Base-by-base conservation (phyloP, 2,888 invertebrate genomes). In the Scaptomyza parva region DNA sequence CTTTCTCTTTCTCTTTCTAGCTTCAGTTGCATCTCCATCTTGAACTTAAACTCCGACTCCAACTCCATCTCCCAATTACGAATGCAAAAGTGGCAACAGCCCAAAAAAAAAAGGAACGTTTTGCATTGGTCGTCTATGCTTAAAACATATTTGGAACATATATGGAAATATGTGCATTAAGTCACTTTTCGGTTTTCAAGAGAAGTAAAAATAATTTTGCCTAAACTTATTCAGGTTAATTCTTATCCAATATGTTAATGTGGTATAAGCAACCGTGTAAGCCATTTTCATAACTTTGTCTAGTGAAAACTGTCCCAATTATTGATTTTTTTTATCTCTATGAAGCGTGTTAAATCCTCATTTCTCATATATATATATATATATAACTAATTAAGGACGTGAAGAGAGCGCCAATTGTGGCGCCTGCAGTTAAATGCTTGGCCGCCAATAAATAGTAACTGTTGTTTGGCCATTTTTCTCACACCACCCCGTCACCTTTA, bases 71-170 rank as follows among this genome's bases (percentile, higher is more conserved):
- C 14, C 22, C 22, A 48, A n/a, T n/a, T n/a, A n/a, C n/a, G n/a
- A 37, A 37, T 48, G 48, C 48, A 37, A 6, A 35, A 35, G 35
- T 35, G 48, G 33, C 37, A 48, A 48, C 8, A 48, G 48, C 37
- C 20, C n/a, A 35, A 48, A 33, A 37, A 48, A 17, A 0, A 37
- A 17, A 37, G 17, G 9, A 17, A 1, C 2, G n/a, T n/a, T n/a
- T 17, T 48, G 14, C 48, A 22, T 22, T 22, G 4, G 11, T 7
- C 11, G 22, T 12, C 14, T 18, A 33, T n/a, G n/a, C 3, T 17
- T 3, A n/a, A 33, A n/a, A 33, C 35, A 11, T 35, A 11, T 8
- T 3, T 35, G 33, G n/a, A n/a, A 24, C 22, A 24, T 35, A 14
- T 35, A 8, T 35, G 35, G 17, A 35, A 35, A 35, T 35, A 17